A percentile compares a stretch with the other conserved stretches of the same genome.
Evolutionary conservation across 2,888 invertebrate genomes (phyloP).

Genomic region (Thelaira solivaga): DNA sequence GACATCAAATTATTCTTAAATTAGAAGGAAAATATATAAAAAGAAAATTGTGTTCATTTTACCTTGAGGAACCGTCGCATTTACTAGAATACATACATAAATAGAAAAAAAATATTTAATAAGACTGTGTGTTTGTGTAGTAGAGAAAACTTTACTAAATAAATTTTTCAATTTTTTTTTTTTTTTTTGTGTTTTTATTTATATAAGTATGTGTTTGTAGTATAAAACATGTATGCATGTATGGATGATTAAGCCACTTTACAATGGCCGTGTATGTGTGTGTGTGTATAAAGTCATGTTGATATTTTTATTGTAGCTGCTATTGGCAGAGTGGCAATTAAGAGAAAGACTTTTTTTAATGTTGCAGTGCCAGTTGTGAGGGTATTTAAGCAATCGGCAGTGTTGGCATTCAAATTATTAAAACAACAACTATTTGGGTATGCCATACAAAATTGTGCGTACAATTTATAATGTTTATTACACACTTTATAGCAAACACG

Average conservation of each 20-base stretch:
- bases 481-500: conserved; percentile 10
- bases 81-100: too few species aligned
- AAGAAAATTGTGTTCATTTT: too few species aligned
- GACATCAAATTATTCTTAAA: too few species aligned
- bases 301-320: conserved; percentile 17
- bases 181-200: background rate
- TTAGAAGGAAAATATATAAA: too few species aligned
- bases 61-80: too few species aligned
- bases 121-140: too few species aligned
- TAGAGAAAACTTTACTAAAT: too few species aligned
- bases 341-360: conserved; percentile 24
- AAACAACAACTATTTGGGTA: background rate
- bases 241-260: conserved; percentile 44
- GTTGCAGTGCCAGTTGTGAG: conserved; percentile 25
- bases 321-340: conserved; percentile 8
- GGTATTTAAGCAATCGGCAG: background rate
- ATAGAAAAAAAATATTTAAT: too few species aligned
- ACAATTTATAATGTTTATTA: conserved; percentile 32
- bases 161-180: background rate
- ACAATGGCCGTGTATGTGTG: conserved; percentile 35
- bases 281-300: conserved; percentile 62
- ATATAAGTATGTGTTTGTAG: background rate
- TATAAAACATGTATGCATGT: conserved; percentile 28
- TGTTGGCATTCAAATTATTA: conserved; percentile 14
- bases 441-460: conserved; percentile 9